These are phyloP conservation scores for Tortrix viridana DNA, from an alignment of 2,888 invertebrate genomes.

Conservation along the genomic window DNA sequence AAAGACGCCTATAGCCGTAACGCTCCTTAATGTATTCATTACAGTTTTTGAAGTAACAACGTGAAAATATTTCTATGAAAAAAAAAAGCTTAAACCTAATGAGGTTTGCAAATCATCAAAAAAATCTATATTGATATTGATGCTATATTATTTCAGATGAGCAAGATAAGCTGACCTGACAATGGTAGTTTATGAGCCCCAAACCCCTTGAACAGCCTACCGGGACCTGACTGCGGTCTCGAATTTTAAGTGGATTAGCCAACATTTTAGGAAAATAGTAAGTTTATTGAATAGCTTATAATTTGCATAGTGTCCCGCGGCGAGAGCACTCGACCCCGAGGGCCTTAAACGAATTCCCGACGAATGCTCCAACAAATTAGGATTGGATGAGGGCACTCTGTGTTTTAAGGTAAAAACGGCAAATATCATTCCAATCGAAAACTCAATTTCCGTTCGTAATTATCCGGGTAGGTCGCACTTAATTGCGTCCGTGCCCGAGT, in stretches of 20 bases:
- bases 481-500: conserved; percentile 40
- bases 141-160: no score
- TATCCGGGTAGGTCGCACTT: conserved; percentile 49
- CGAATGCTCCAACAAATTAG: conserved; percentile 69
- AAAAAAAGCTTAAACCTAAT: no score
- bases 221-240: conserved; percentile 8
- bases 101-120: no score
- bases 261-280: conserved; percentile 34
- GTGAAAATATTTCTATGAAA: no score
- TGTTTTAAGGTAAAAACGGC: conserved; percentile 65
- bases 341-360: conserved; percentile 58
- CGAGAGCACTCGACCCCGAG: conserved; percentile 41
- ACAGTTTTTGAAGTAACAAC: no score
- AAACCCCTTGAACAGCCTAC: conserved; percentile 9
- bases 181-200: neutral
- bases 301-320: conserved; percentile 35
- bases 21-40: no score
- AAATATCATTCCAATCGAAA: conserved; percentile 65
- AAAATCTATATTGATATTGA: no score
- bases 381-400: conserved; percentile 67
- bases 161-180: no score
- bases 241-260: conserved; percentile 32
- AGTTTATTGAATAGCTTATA: conserved; percentile 35
- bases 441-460: conserved; percentile 56
- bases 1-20: neutral